phyloP scores from a whole-genome alignment of 2,888 invertebrate species.

The Drosophila monieri region DNA sequence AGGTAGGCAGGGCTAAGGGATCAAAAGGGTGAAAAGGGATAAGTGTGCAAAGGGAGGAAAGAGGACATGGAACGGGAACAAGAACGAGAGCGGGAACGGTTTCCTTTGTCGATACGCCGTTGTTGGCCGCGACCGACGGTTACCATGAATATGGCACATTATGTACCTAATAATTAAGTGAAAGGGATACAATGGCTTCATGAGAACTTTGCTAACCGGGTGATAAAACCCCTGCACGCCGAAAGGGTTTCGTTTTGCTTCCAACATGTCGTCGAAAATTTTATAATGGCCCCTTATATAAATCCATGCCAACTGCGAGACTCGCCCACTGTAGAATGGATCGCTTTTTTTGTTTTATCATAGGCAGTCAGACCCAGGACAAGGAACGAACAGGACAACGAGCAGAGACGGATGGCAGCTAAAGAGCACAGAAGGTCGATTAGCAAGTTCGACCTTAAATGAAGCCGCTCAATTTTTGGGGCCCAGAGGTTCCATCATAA shows the following conservation, averaged over 20 bases:
- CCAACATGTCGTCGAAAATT: conserved; percentile 52
- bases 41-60: conserved; percentile 10
- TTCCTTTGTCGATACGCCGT: conserved; percentile 12
- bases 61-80: neutral
- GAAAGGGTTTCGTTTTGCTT: conserved; percentile 36
- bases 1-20: conserved; percentile 10
- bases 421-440: conserved; percentile 37
- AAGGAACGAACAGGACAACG: conserved; percentile 5
- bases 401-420: conserved; percentile 8
- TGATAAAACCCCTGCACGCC: conserved; percentile 42
- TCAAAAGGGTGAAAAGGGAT: conserved; percentile 6
- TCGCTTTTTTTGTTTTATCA: neutral
- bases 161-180: conserved; percentile 78
- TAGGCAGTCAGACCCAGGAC: conserved; percentile 38
- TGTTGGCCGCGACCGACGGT: conserved; percentile 39
- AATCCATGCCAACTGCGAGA: conserved; percentile 33
- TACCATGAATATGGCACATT: conserved; percentile 77
- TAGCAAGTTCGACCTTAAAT: conserved; percentile 35
- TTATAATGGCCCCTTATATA: conserved; percentile 72
- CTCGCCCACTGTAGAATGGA: neutral
- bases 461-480: neutral
- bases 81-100: neutral
- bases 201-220: conserved; percentile 76
- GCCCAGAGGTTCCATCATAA: conserved; percentile 28
- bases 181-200: conserved; percentile 78